A percentile compares a stretch with the other conserved stretches of the same genome.
These are phyloP conservation scores for Mesembrinibis cayennensis DNA, from an alignment of 2,113 vertebrate genomes.

Conservation along the genomic window DNA sequence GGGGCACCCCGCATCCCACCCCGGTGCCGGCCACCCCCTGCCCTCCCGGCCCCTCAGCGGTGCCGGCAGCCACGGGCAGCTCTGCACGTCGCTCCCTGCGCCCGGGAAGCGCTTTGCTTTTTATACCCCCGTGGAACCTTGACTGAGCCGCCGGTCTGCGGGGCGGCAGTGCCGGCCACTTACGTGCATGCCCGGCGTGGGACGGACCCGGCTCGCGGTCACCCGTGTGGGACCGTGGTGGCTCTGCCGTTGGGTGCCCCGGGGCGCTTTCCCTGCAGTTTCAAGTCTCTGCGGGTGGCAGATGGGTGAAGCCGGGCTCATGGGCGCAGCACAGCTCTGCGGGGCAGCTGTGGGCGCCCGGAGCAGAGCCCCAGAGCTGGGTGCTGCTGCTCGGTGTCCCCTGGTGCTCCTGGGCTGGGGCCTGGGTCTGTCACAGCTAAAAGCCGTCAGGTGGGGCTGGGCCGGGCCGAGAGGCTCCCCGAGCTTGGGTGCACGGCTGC, in stretches of 20 bases:
- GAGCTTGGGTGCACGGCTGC: background rate
- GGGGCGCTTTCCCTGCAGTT: background rate
- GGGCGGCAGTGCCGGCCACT: background rate
- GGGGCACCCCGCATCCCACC: background rate
- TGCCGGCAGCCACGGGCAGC: background rate
- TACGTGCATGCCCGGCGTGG: background rate
- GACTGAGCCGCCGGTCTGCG: background rate
- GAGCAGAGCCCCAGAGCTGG: background rate
- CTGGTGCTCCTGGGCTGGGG: background rate
- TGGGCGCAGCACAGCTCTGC: rapidly evolving
- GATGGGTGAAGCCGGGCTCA: background rate
- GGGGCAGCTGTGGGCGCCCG: background rate
- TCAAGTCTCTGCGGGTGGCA: background rate
- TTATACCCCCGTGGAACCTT: background rate
- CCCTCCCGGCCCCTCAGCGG: background rate
- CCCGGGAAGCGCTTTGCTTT: background rate
- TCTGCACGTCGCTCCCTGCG: background rate
- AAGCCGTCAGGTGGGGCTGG: background rate
- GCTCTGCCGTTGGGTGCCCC: background rate
- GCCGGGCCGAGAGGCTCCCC: background rate
- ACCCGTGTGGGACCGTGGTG: background rate
- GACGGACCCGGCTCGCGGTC: no score
- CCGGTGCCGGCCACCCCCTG: background rate
- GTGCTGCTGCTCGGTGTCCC: background rate
- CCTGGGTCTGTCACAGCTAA: background rate